Base-by-base conservation (phyloP, 1,140 invertebrate species). In the Protaetia brevitarsis region DNA sequence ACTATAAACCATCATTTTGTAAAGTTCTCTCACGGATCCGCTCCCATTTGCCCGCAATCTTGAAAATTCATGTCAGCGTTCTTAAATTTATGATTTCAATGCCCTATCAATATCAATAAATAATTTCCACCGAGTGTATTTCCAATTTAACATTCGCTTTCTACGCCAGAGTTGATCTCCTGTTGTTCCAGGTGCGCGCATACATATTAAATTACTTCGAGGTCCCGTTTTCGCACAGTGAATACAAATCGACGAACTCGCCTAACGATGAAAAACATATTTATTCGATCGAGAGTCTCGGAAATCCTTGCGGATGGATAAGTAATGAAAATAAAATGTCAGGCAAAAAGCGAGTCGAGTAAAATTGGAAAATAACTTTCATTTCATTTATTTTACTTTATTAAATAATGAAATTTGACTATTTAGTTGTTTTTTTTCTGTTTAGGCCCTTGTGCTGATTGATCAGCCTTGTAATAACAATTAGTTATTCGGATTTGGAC, bases 171-270 rank as follows among this genome's bases (percentile, higher is more conserved):
- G 19, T 37, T 10, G 3, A 10, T 19, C 19, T 7, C 11, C 16
- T 51, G 2, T 51, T 51, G 16, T 51, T 51, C 19, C 19, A 23
- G n/a, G n/a, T n/a, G n/a, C n/a, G n/a, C n/a, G 41, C 13, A 23
- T 51, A 51, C 41, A 23, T 51, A 51, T 7, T 51, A 51, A 51
- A 51, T 51, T 51, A 51, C 41, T 10, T 19, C 19, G 19, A 51
- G 41, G 26, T 51, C 41, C 13, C 11, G 19, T 23, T 3, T n/a
- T 37, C 16, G 4, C n/a, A 41, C 13, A 3, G 11, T 41, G 19
- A 51, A 51, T 51, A 51, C 41, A 51, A 51, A 45, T 45, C 23
- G 41, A 0, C 19, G 41, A 7, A n/a, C n/a, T n/a, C n/a, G n/a
- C n/a, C n/a, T 51, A 51, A 51, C 26, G 19, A 10, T 2, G 41